Percentiles rank a stretch among this genome's conserved stretches.
Evolutionary conservation across 2,797 vertebrate genomes (phyloP).

Genomic region (Onychomys arenicola): DNA sequence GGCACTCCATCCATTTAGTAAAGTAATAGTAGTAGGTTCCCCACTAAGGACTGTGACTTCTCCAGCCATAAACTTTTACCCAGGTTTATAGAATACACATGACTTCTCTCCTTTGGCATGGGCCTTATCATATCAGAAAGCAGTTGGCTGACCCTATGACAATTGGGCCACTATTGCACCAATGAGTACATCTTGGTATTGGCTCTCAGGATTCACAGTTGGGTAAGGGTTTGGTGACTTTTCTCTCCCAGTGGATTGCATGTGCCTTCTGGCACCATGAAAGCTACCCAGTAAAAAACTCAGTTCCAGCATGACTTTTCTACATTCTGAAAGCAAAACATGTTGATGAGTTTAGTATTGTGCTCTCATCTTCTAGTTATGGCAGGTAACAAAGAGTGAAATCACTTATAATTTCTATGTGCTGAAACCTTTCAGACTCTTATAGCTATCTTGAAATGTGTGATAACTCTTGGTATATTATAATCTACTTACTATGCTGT

Average conservation of each 20-base stretch:
- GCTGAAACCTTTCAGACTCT: not conserved
- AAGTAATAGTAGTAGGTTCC: not conserved
- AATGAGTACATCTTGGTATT: not conserved
- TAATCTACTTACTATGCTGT: not conserved
- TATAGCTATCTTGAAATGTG: not conserved
- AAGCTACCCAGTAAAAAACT: not conserved
- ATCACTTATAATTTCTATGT: not conserved
- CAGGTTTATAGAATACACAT: not conserved
- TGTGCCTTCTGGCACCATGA: not conserved
- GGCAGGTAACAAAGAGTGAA: not conserved
- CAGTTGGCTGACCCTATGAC: not conserved
- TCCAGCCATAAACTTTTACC: not conserved
- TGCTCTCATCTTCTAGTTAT: not conserved
- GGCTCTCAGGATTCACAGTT: not conserved
- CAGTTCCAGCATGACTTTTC: not conserved
- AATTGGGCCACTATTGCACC: not conserved
- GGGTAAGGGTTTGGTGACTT: not conserved
- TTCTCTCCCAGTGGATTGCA: not conserved
- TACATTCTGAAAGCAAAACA: not conserved
- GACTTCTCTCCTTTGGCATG: not conserved
- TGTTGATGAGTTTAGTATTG: not conserved
- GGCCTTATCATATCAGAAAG: not conserved
- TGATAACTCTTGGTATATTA: not conserved
- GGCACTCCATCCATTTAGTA: not conserved
- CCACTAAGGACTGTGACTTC: not conserved